Evolutionary conservation across 1,140 invertebrate genomes (phyloP).

Genomic region (Pissodes strobi): DNA sequence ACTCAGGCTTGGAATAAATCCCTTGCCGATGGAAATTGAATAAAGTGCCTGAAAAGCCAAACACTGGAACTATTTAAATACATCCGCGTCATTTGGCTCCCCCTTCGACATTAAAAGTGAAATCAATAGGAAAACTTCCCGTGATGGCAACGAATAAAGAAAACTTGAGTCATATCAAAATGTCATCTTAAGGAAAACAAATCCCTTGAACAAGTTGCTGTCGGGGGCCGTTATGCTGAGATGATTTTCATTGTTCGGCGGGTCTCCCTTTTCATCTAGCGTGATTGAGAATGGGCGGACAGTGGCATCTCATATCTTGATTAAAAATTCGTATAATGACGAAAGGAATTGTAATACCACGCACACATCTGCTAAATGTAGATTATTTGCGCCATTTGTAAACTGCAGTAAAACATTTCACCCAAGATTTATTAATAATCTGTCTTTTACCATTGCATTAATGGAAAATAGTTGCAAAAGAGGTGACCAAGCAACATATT

Average conservation of each 20-base stretch:
- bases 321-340: no score
- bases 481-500: no score
- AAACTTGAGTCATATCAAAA: conserved; percentile 48
- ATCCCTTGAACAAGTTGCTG: conserved; percentile 40
- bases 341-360: no score
- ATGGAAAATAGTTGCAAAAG: no score
- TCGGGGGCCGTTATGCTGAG: neutral
- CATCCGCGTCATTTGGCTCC: conserved; percentile 34
- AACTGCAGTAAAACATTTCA: no score
- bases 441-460: no score
- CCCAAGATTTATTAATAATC: no score
- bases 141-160: conserved; percentile 19
- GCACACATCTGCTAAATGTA: no score
- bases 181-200: conserved; percentile 49
- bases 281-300: neutral
- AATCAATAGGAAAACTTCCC: conserved; percentile 40
- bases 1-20: conserved; percentile 8
- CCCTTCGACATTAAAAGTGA: conserved; percentile 34
- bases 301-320: neutral
- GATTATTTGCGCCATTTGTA: no score
- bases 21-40: conserved; percentile 18
- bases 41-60: conserved; percentile 32
- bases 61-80: conserved; percentile 36
- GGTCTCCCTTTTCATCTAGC: conserved; percentile 3
- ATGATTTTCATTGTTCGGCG: conserved; percentile 24